These are phyloP conservation scores for Catocala fraxini DNA, from an alignment of 2,888 invertebrate genomes.

Conservation along the genomic window DNA sequence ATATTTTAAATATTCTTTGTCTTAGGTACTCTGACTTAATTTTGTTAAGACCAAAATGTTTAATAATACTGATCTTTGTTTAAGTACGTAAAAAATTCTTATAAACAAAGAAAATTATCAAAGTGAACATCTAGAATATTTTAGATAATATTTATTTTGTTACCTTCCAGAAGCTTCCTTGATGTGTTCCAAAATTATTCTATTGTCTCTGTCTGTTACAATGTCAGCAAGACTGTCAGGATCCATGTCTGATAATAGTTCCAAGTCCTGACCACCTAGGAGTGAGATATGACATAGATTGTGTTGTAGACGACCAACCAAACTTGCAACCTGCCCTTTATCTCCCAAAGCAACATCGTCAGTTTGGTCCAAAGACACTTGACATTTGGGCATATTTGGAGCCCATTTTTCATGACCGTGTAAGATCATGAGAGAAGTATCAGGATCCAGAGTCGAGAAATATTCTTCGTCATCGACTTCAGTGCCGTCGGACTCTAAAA, in stretches of 20 bases:
- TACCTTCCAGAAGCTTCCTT: constrained; percentile 95
- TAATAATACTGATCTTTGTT: no score
- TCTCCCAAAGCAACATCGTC: constrained; percentile 85
- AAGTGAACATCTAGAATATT: no score
- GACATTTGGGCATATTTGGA: constrained; percentile 88
- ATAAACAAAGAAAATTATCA: no score
- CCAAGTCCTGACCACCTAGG: constrained; percentile 94
- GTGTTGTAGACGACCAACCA: constrained; percentile 93
- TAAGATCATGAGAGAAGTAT: constrained; percentile 95
- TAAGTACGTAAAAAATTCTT: no score
- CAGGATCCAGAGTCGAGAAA: constrained; percentile 95
- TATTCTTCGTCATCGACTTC: constrained; percentile 98
- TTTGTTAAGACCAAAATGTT: no score
- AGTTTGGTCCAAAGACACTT: constrained; percentile 88
- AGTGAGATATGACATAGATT: constrained; percentile 95
- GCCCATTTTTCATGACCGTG: constrained; percentile 93
- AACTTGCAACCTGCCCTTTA: constrained; percentile 89
- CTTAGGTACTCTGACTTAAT: no score
- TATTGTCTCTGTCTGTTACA: constrained; percentile 91
- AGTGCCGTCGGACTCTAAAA: constrained; percentile 97
- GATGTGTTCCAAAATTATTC: constrained; percentile 92
- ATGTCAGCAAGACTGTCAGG: constrained; percentile 95
- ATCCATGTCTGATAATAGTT: constrained; percentile 95
- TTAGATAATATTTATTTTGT: constrained; percentile 7
- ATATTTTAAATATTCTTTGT: no score